These are phyloP conservation scores for Andricus quercusramuli DNA, from an alignment of 2,888 invertebrate species.

Conservation along the genomic window DNA sequence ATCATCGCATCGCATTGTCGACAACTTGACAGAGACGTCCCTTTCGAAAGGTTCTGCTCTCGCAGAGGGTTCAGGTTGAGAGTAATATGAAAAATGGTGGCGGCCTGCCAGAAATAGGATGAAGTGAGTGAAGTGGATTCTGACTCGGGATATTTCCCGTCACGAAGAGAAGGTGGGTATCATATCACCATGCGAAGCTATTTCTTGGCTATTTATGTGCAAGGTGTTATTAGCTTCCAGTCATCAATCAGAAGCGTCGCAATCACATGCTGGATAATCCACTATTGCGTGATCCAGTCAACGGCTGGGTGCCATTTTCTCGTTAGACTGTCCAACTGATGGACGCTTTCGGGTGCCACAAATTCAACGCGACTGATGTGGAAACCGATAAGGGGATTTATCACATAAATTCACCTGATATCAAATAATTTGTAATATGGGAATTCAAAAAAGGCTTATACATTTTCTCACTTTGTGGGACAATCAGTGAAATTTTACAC, in stretches of 20 bases:
- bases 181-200: constrained; percentile 18
- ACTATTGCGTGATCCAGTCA: constrained; percentile 20
- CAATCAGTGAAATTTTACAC: no score
- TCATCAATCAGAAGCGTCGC: constrained; percentile 31
- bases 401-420: constrained; percentile 35
- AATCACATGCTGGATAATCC: constrained; percentile 11
- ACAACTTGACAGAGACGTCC: constrained; percentile 49
- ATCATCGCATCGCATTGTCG: constrained; percentile 53
- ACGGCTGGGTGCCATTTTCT: constrained; percentile 5
- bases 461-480: no score
- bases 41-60: constrained; percentile 15
- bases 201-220: constrained; percentile 20
- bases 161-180: constrained; percentile 17
- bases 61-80: background rate
- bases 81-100: constrained; percentile 56
- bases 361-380: background rate
- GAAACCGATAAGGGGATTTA: background rate
- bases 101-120: constrained; percentile 48
- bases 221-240: constrained; percentile 24
- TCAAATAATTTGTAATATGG: background rate
- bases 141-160: constrained; percentile 30
- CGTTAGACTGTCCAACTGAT: background rate
- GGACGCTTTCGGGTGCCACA: background rate
- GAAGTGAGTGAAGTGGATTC: constrained; percentile 37
- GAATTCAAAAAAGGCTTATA: background rate